Evolutionary conservation across 2,888 invertebrate species (phyloP).

Genomic region (Protonemura montana): DNA sequence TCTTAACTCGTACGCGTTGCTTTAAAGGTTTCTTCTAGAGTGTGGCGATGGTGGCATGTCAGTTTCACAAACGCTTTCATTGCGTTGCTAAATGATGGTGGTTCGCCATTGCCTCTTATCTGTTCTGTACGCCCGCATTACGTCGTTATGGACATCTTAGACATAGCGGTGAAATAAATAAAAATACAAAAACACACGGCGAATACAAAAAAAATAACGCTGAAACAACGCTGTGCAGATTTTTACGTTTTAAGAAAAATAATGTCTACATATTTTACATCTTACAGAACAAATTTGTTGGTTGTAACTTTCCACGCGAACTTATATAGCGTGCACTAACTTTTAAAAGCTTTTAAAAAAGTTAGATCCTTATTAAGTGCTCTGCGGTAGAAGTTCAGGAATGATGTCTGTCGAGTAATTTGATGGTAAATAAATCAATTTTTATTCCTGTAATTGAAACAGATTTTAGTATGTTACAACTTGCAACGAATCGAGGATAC

Average conservation of each 20-base stretch:
- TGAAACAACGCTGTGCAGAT: constrained; percentile 7
- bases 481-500: neutral
- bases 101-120: neutral
- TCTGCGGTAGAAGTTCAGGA: constrained; percentile 23
- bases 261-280: constrained; percentile 38
- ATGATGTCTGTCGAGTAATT: constrained; percentile 16
- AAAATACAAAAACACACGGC: neutral
- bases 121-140: neutral
- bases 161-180: neutral
- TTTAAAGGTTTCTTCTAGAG: neutral
- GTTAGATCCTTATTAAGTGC: constrained; percentile 39
- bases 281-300: constrained; percentile 31
- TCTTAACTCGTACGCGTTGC: neutral
- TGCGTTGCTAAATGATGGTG: neutral
- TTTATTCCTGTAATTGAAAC: neutral
- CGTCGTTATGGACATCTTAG: neutral
- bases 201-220: neutral
- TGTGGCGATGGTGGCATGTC: neutral
- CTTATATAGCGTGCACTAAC: constrained; percentile 21
- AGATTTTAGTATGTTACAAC: neutral
- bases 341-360: constrained; percentile 38
- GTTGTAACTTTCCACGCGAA: constrained; percentile 30
- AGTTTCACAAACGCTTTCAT: neutral
- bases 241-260: constrained; percentile 10
- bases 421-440: constrained; percentile 12